Evolutionary conservation across 2,797 vertebrate species (phyloP).

Genomic region (Trachurus trachurus): DNA sequence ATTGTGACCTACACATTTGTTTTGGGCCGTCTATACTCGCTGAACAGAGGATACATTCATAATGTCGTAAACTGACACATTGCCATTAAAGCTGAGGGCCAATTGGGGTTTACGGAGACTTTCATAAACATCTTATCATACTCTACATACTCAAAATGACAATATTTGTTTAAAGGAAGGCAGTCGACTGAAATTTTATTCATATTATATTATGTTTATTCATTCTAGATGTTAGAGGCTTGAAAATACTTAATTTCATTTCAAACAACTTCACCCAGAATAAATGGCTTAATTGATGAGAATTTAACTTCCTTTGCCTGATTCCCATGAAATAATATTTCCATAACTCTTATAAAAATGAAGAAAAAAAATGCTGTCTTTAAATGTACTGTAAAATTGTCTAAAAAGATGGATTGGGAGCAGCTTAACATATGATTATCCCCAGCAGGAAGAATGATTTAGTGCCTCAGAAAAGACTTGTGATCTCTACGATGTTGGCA

Average conservation of each 20-base stretch:
- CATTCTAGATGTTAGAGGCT: not conserved
- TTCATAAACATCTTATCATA: constrained; percentile 13
- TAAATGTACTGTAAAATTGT: constrained; percentile 15
- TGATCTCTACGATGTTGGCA: constrained; percentile 55
- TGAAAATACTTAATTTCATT: not conserved
- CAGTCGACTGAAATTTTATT: not conserved
- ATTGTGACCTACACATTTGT: constrained; percentile 68
- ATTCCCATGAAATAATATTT: constrained; percentile 24
- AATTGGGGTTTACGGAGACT: constrained; percentile 15
- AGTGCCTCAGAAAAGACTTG: constrained; percentile 40
- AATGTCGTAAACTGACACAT: constrained; percentile 44
- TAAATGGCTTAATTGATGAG: not conserved
- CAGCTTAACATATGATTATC: constrained; percentile 41
- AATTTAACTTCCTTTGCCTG: not conserved
- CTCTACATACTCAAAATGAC: not conserved
- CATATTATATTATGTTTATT: not conserved
- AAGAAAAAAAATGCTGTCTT: constrained; percentile 34
- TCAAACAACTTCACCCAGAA: not conserved
- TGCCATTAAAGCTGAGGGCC: constrained; percentile 35
- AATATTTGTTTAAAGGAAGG: not conserved
- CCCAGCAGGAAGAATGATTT: constrained; percentile 49
- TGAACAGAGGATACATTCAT: constrained; percentile 74
- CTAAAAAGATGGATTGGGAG: constrained; percentile 44
- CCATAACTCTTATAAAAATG: constrained; percentile 3
- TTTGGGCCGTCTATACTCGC: constrained; percentile 37